Evolutionary conservation across 1,140 invertebrate species (phyloP), one percentile per base, ranked within the genome.

Genomic region (Trachelipus rathkii): DNA sequence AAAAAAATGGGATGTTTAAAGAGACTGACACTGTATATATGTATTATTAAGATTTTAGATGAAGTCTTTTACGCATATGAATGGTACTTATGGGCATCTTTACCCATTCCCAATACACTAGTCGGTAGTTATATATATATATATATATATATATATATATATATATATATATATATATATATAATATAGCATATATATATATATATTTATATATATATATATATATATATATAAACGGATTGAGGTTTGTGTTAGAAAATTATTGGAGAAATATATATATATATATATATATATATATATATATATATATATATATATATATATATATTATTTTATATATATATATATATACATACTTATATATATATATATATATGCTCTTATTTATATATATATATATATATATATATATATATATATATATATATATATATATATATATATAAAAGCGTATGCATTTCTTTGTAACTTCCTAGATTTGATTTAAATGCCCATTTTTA

Each of bases 91-190:
- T 33, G 2, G 33, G 6, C 33, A 33, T 33, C 6, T 33, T 33
- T 33, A 33, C 33, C 33, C 33, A 33, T 33, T 6, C 6, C 33
- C n/a, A n/a, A n/a, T 33, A 33, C 6, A 33, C 2, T 33, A 33
- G 33, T 33, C n/a, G n/a, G n/a, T n/a, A 33, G 1, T 3, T 33
- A 33, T 33, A 33, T 33, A 33, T 68, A 68, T 68, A 68, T 68
- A 68, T 68, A 68, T 68, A 68, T 68, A 68, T 68, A 68, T 68
- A 68, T 68, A 68, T 68, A 68, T 68, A 68, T 68, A 68, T 68
- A 68, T 68, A 68, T 68, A 19, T 68, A 19, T 68, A 68, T 68
- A 19, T 68, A 19, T 68, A 19, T 68, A 68, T 68, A 68, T 68
- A 68, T 68, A 68, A 19, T 19, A 19, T 19, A 19, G 23, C 23